phyloP scores from a whole-genome alignment of 1,140 invertebrate species.

The Drosophila jambulina region DNA sequence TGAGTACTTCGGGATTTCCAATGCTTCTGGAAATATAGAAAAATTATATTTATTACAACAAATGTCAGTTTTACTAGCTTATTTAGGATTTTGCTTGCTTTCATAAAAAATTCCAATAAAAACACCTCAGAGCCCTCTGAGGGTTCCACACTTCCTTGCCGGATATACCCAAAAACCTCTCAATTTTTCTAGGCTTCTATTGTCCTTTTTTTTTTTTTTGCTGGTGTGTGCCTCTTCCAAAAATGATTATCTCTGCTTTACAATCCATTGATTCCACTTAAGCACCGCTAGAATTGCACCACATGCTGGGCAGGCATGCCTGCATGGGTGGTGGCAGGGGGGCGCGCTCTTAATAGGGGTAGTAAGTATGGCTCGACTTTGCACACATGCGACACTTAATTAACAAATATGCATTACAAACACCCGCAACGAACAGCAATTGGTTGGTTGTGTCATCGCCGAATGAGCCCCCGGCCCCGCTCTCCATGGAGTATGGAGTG shows the following conservation, averaged over 20 bases:
- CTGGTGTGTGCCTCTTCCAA: constrained; percentile 41
- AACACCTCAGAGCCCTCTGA: neutral
- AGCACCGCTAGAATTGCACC: constrained; percentile 73
- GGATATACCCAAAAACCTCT: neutral
- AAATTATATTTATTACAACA: too few relatives aligned
- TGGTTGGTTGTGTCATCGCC: constrained; percentile 69
- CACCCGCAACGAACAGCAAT: constrained; percentile 79
- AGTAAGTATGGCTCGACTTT: constrained; percentile 11
- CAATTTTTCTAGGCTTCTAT: neutral
- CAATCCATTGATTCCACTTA: constrained; percentile 83
- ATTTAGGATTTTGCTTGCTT: too few relatives aligned
- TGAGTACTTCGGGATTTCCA: too few relatives aligned
- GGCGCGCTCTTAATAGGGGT: constrained; percentile 15
- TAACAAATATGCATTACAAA: constrained; percentile 82
- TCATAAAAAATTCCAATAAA: neutral
- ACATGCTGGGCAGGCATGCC: constrained; percentile 21
- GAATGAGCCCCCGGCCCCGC: neutral
- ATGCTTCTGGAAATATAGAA: too few relatives aligned
- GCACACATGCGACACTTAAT: constrained; percentile 68
- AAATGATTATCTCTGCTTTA: constrained; percentile 82
- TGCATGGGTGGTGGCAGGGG: neutral
- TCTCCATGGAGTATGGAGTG: neutral
- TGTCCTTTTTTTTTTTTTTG: neutral
- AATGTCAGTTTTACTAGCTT: too few relatives aligned
- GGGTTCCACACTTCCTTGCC: neutral